Evolutionary conservation across 1,140 invertebrate species (phyloP).

Genomic region (Drosophila ananassae): DNA sequence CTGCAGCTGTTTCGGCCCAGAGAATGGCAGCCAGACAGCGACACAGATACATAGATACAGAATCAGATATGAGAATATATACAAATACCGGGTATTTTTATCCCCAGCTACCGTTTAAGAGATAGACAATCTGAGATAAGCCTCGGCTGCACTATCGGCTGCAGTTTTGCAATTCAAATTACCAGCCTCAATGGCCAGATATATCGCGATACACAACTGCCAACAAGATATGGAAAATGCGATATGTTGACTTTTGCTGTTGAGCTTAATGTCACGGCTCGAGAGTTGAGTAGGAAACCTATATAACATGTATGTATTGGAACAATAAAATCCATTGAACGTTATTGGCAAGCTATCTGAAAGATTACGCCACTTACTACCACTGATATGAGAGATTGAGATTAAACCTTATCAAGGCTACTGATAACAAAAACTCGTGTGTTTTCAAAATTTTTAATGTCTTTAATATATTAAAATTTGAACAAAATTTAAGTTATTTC

Average conservation of each 20-base stretch:
- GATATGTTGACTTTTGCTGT: conserved; percentile 55
- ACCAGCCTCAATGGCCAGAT: conserved; percentile 31
- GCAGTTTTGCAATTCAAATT: conserved; percentile 75
- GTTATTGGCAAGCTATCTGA: not conserved
- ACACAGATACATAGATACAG: conserved; percentile 36
- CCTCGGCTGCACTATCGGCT: conserved; percentile 9
- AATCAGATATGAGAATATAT: conserved; percentile 30
- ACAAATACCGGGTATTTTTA: conserved; percentile 25
- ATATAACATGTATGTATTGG: not conserved
- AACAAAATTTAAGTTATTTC: no score
- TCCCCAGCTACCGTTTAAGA: conserved; percentile 48
- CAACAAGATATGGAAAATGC: conserved; percentile 33
- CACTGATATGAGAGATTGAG: not conserved
- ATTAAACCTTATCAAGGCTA: not conserved
- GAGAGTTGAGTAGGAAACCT: not conserved
- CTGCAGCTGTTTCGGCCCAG: conserved; percentile 27
- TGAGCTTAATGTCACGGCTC: conserved; percentile 47
- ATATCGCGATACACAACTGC: conserved; percentile 38
- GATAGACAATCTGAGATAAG: conserved; percentile 57
- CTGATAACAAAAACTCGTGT: not conserved
- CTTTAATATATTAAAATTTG: not conserved
- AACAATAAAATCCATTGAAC: not conserved
- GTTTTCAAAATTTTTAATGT: not conserved
- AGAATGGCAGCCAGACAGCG: conserved; percentile 11
- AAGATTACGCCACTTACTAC: not conserved